Conservation (phyloP, 2,113 vertebrate species). For the Mormyrus iriodes region DNA sequence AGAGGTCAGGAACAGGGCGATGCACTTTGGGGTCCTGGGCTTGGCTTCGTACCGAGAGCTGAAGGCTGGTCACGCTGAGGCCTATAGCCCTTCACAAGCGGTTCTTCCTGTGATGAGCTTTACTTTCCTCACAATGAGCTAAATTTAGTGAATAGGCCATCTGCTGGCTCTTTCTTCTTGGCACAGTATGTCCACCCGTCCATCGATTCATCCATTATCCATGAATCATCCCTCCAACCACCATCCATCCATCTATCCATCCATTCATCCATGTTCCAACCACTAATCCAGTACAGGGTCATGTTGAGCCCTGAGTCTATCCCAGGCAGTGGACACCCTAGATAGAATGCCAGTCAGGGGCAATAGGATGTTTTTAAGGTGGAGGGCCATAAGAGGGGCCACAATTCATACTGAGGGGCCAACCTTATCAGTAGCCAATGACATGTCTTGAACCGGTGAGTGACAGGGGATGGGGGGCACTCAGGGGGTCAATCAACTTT, state of each 20-base stretch:
- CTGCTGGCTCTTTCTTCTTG: background rate
- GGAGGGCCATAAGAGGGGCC: background rate
- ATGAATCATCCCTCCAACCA: background rate
- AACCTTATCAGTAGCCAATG: background rate
- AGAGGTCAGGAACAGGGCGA: background rate
- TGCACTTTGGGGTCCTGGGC: background rate
- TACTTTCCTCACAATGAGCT: background rate
- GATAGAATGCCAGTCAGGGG: background rate
- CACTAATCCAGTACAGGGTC: background rate
- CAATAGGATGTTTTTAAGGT: background rate
- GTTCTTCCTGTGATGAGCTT: background rate
- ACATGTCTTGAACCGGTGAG: background rate
- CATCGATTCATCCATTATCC: background rate
- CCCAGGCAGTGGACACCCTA: background rate
- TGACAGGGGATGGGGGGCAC: background rate
- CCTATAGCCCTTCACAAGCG: background rate
- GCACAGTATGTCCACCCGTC: background rate
- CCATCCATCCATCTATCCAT: background rate
- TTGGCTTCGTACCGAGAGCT: background rate
- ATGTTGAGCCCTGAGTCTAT: background rate
- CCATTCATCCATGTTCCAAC: background rate
- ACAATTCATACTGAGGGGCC: background rate
- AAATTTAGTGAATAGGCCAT: background rate
- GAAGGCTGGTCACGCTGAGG: background rate
- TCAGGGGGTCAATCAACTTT: background rate